These are phyloP conservation scores for Dasyurus viverrinus DNA, from an alignment of 2,113 vertebrate species.

Conservation along the genomic window DNA sequence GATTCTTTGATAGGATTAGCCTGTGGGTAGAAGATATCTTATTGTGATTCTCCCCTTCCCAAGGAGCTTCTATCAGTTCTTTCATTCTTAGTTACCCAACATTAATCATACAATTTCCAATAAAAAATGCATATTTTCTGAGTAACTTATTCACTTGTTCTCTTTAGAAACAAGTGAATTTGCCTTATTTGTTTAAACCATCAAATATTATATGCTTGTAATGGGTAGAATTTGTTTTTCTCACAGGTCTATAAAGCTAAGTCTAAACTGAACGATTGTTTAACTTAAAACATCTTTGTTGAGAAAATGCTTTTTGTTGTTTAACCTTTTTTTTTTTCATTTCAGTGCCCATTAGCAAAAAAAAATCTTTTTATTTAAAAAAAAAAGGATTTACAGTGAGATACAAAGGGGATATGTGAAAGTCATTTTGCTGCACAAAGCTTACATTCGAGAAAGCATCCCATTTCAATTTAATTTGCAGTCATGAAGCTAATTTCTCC, in stretches of 20 bases:
- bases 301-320: neutral
- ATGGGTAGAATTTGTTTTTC: neutral
- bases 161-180: neutral
- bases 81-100: neutral
- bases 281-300: neutral
- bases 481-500: slow-evolving; percentile 44
- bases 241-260: neutral
- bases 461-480: slow-evolving; percentile 33
- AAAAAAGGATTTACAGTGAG: neutral
- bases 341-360: neutral
- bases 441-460: neutral
- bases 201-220: neutral
- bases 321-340: neutral
- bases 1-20: neutral
- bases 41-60: neutral
- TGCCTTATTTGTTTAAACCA: neutral
- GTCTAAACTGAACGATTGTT: neutral
- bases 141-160: neutral
- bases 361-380: neutral
- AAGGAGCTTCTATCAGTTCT: neutral
- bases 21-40: neutral
- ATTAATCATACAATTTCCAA: neutral
- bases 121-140: neutral
- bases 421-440: slow-evolving; percentile 9
- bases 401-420: neutral